Conservation (phyloP, 2,888 invertebrate genomes). For the Amorpha juglandis region DNA sequence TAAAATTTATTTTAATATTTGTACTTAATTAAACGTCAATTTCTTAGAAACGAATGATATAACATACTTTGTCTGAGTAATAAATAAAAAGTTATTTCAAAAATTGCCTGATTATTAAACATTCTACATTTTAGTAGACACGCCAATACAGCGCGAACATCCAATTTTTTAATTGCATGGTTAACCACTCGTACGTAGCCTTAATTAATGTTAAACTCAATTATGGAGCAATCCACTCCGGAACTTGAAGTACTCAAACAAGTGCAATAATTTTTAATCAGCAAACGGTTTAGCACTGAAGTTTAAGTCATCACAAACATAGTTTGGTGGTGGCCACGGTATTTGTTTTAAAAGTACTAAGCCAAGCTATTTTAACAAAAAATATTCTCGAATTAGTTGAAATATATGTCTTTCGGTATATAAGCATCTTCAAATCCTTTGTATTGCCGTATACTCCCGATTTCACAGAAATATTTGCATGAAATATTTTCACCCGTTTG, state of each 20-base stretch:
- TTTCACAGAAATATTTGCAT: slow-evolving; percentile 43
- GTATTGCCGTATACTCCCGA: slow-evolving; percentile 31
- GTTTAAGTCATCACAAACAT: slow-evolving; percentile 25
- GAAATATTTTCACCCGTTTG: slow-evolving; percentile 34
- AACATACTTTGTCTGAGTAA: no score
- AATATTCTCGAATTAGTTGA: not conserved
- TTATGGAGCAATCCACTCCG: slow-evolving; percentile 47
- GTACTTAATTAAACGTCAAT: no score
- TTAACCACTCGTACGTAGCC: slow-evolving; percentile 4
- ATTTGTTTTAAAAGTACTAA: not conserved
- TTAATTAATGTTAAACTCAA: slow-evolving; percentile 46
- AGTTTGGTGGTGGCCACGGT: not conserved
- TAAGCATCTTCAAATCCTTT: slow-evolving; percentile 13
- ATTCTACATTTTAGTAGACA: not conserved
- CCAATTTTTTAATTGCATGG: not conserved
- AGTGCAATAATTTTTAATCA: slow-evolving; percentile 50
- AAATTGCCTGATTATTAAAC: not conserved
- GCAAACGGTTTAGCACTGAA: slow-evolving; percentile 32
- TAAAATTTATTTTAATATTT: no score
- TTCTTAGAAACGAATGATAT: no score
- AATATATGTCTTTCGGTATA: not conserved
- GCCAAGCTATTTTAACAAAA: not conserved
- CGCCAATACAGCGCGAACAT: not conserved
- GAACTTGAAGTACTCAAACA: slow-evolving; percentile 40
- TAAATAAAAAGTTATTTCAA: no score